These are phyloP conservation scores for Astur gentilis DNA, from an alignment of 2,113 vertebrate genomes.

Conservation along the genomic window DNA sequence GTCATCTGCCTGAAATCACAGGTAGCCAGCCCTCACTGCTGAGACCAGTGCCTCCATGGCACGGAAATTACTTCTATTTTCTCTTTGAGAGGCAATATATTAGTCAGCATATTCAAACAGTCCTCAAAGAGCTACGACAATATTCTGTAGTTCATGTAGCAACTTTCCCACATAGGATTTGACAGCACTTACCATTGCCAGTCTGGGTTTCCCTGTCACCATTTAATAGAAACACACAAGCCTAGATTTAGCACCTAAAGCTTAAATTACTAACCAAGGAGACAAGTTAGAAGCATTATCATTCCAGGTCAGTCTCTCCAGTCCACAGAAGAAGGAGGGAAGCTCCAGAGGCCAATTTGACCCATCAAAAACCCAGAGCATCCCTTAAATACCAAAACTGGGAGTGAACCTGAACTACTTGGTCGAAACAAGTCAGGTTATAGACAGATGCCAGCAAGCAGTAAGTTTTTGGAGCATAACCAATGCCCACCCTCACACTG, in stretches of 20 bases:
- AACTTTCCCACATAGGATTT: neutral
- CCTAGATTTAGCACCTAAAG: neutral
- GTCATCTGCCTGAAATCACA: neutral
- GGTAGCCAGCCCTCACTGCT: neutral
- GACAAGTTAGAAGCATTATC: neutral
- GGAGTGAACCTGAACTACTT: neutral
- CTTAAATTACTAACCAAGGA: neutral
- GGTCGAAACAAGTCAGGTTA: neutral
- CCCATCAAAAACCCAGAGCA: neutral
- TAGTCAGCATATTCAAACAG: neutral
- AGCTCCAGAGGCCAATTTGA: neutral
- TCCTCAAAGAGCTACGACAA: neutral
- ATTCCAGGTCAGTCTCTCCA: neutral
- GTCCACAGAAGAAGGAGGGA: neutral
- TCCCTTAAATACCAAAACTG: neutral
- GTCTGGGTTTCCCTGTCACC: neutral
- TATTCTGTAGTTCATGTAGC: neutral
- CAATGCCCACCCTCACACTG: neutral
- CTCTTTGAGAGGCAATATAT: neutral
- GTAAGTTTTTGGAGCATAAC: accelerated
- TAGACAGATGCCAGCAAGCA: neutral
- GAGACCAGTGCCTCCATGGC: neutral
- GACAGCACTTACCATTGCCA: neutral
- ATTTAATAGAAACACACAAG: neutral
- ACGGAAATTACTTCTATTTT: neutral